Evolutionary conservation across 2,113 vertebrate genomes (phyloP).

Genomic region (Hoplias malabaricus): DNA sequence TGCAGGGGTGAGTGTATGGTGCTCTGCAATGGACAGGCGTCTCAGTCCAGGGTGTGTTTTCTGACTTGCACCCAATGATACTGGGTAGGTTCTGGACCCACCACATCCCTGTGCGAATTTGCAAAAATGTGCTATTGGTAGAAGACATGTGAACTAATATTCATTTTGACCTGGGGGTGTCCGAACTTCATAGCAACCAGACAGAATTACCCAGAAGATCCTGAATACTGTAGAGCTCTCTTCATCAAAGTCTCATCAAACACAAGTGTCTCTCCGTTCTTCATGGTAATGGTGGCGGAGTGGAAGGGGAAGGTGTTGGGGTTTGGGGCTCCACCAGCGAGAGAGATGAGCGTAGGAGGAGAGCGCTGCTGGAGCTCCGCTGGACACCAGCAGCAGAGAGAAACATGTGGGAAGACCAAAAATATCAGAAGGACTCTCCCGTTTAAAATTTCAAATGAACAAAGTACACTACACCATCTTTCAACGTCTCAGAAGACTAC

Average conservation of each 20-base stretch:
- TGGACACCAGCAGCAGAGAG: conserved; percentile 54
- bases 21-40: no score
- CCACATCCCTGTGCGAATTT: no score
- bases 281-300: conserved; percentile 72
- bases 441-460: not conserved
- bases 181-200: no score
- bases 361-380: conserved; percentile 81
- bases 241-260: conserved; percentile 81
- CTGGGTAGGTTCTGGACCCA: no score
- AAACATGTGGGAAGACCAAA: not conserved
- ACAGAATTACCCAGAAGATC: conserved; percentile 79
- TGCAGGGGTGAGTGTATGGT: no score
- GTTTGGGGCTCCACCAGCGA: conserved; percentile 88
- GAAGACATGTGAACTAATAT: no score
- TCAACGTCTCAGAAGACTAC: not conserved
- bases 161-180: no score
- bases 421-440: not conserved
- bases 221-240: conserved; percentile 89
- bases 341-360: conserved; percentile 84
- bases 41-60: no score
- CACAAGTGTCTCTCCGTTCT: conserved; percentile 69
- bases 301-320: conserved; percentile 87
- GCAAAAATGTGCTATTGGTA: no score
- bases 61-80: no score
- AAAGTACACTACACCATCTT: not conserved